Evolutionary conservation across 2,113 vertebrate genomes (phyloP).

Genomic region (Strix aluco): DNA sequence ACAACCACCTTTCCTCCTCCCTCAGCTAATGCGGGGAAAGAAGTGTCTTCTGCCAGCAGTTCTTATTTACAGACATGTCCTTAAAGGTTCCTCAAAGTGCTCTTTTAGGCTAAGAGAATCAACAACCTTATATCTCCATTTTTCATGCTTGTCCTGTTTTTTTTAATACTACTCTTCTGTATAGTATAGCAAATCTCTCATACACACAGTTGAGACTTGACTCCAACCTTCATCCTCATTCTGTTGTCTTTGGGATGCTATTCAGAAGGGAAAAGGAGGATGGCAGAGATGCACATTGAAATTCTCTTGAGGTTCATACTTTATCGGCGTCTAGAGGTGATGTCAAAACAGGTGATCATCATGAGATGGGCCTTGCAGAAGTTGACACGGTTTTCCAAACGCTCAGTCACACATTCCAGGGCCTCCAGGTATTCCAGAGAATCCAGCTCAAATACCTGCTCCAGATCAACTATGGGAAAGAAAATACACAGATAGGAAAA

Average conservation of each 20-base stretch:
- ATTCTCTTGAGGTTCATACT: slow-evolving; percentile 40
- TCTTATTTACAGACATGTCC: slow-evolving; percentile 76
- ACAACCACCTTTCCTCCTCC: slow-evolving; percentile 44
- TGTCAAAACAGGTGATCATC: slow-evolving; percentile 99
- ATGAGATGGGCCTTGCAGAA: slow-evolving; percentile 99
- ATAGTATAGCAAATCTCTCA: slow-evolving; percentile 44
- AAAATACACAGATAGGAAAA: neutral
- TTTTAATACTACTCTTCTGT: slow-evolving; percentile 13
- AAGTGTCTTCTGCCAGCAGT: slow-evolving; percentile 68
- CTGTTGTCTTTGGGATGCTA: slow-evolving; percentile 70
- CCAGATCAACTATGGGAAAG: slow-evolving; percentile 86
- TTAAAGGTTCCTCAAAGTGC: slow-evolving; percentile 84
- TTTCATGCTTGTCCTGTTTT: slow-evolving; percentile 10
- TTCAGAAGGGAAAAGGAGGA: slow-evolving; percentile 54
- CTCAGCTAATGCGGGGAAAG: slow-evolving; percentile 40
- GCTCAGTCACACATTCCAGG: slow-evolving; percentile 91
- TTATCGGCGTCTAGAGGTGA: slow-evolving; percentile 90
- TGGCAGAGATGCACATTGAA: neutral
- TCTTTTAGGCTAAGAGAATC: slow-evolving; percentile 77
- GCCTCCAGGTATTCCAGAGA: slow-evolving; percentile 96
- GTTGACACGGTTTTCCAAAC: slow-evolving; percentile 94
- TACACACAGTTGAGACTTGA: slow-evolving; percentile 70
- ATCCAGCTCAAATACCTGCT: slow-evolving; percentile 91
- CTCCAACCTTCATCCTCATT: slow-evolving; percentile 77
- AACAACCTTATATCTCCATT: slow-evolving; percentile 53